phyloP scores from a whole-genome alignment of 2,113 vertebrate genomes.

The Pseudorasbora parva region DNA sequence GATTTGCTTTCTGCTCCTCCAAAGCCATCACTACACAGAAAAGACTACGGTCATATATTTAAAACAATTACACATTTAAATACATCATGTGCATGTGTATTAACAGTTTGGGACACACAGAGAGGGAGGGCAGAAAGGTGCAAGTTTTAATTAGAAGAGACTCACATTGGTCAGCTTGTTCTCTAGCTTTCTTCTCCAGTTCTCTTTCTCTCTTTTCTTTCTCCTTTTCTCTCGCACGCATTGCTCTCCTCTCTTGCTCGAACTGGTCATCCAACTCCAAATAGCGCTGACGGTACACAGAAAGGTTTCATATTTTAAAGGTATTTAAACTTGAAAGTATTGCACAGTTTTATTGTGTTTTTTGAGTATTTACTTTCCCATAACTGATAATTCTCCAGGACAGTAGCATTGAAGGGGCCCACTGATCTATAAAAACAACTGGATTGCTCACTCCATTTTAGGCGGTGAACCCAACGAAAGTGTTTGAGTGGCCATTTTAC shows the following conservation, averaged over 20 bases:
- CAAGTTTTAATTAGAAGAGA: not conserved
- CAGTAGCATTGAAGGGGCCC: not conserved
- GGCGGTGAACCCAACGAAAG: too few relatives aligned
- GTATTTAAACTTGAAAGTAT: too few relatives aligned
- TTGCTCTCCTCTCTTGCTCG: slow-evolving; percentile 76
- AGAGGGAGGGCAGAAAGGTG: not conserved
- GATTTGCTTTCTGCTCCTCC: slow-evolving; percentile 74
- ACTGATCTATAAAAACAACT: too few relatives aligned
- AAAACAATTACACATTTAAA: not conserved
- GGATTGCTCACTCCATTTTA: too few relatives aligned
- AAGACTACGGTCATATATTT: not conserved
- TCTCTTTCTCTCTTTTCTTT: slow-evolving; percentile 72
- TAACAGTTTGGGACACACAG: not conserved
- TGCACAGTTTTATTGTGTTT: too few relatives aligned
- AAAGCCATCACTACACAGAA: slow-evolving; percentile 71
- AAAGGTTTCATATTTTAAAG: too few relatives aligned
- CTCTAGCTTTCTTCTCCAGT: slow-evolving; percentile 77
- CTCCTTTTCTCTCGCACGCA: slow-evolving; percentile 74
- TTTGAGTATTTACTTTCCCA: not conserved
- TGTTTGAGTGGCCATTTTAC: too few relatives aligned
- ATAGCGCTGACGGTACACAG: slow-evolving; percentile 56
- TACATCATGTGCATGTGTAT: not conserved
- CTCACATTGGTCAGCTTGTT: slow-evolving; percentile 79
- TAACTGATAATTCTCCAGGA: not conserved
- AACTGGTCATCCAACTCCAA: slow-evolving; percentile 79